These are phyloP conservation scores for Cyprinella venusta DNA, from an alignment of 2,797 vertebrate species.

Conservation along the genomic window DNA sequence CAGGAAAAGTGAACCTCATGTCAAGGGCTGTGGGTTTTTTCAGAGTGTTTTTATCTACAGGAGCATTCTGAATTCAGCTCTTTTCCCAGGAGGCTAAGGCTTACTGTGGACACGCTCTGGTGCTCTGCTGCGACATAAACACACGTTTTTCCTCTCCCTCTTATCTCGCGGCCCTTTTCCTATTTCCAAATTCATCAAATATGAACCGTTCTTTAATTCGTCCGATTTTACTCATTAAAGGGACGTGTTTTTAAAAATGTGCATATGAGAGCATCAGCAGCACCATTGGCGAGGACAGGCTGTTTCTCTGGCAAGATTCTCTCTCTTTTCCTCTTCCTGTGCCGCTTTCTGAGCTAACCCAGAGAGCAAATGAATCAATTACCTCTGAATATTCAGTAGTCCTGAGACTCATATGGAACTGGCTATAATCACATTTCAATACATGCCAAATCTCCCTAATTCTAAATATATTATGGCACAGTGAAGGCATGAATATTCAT, in stretches of 20 bases:
- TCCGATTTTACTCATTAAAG: conserved; percentile 50
- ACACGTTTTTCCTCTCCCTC: conserved; percentile 28
- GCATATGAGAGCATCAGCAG: conserved; percentile 57
- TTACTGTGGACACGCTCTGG: conserved; percentile 82
- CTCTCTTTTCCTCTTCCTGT: conserved; percentile 38
- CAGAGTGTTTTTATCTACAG: conserved; percentile 42
- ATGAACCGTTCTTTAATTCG: conserved; percentile 21
- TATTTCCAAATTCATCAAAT: conserved; percentile 16
- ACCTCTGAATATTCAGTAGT: conserved; percentile 57
- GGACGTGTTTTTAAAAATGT: conserved; percentile 41
- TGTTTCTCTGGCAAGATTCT: conserved; percentile 52
- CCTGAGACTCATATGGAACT: conserved; percentile 47
- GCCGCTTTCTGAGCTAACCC: conserved; percentile 37
- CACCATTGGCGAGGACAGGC: conserved; percentile 44
- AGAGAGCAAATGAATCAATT: conserved; percentile 54
- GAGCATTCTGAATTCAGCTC: conserved; percentile 72
- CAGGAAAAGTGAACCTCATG: conserved; percentile 71
- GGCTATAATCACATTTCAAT: conserved; percentile 57
- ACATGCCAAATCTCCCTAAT: conserved; percentile 58
- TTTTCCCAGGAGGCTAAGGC: conserved; percentile 85
- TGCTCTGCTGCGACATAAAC: conserved; percentile 65
- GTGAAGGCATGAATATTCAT: conserved; percentile 60
- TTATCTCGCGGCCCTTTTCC: conserved; percentile 20
- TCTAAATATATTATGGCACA: conserved; percentile 51
- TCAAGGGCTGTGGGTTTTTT: conserved; percentile 70